Evolutionary conservation across 1,140 invertebrate genomes (phyloP).

Genomic region (Dreissena rostriformis): DNA sequence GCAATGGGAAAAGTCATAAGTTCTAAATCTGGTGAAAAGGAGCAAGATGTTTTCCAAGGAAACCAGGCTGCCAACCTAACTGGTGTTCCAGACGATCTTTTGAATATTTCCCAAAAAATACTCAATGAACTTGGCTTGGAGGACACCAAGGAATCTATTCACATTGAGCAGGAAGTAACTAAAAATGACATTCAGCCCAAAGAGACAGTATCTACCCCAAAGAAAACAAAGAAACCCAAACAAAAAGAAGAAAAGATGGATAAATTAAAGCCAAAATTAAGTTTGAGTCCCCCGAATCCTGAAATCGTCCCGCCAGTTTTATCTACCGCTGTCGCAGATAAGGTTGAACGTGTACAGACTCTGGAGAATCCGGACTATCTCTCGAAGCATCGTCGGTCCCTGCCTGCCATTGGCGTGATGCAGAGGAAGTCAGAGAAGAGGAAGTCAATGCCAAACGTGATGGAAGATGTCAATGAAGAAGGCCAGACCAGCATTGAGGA

Average conservation of each 20-base stretch:
- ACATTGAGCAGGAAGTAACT: not conserved
- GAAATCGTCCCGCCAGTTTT: conserved; percentile 55
- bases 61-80: no score
- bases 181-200: not conserved
- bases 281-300: conserved; percentile 54
- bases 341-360: conserved; percentile 38
- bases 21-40: no score
- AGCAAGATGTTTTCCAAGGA: no score
- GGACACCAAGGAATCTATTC: not conserved
- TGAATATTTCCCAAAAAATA: conserved; percentile 34
- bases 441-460: conserved; percentile 43
- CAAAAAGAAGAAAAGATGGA: conserved; percentile 5
- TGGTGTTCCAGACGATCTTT: conserved; percentile 1
- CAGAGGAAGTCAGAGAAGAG: not conserved
- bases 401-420: conserved; percentile 21
- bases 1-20: no score
- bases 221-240: conserved; percentile 35
- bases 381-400: conserved; percentile 53
- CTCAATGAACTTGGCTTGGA: conserved; percentile 39
- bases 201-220: not conserved
- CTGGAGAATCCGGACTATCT: conserved; percentile 41
- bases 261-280: conserved; percentile 45
- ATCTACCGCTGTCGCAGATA: conserved; percentile 61
- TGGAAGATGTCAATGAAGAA: not conserved
- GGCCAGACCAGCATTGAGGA: not conserved